Evolutionary conservation across 2,797 vertebrate species (phyloP).

Genomic region (Microctenopoma steveboyesi): DNA sequence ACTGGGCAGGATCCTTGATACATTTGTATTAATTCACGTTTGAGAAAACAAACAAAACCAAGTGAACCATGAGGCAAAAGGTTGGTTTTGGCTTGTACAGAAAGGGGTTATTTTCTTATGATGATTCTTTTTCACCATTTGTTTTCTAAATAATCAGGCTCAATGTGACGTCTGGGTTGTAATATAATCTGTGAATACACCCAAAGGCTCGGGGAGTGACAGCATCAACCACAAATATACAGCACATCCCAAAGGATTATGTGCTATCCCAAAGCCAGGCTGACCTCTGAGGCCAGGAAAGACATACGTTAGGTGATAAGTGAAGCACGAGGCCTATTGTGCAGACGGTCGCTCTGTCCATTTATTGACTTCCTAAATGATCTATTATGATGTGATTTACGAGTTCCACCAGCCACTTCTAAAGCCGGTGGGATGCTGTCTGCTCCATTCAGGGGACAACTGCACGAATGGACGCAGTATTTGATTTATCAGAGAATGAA

Average conservation of each 20-base stretch:
- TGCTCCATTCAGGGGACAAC: conserved; percentile 72
- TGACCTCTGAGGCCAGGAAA: conserved; percentile 74
- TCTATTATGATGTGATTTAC: conserved; percentile 85
- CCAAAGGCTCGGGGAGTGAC: conserved; percentile 12
- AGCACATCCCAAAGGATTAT: conserved; percentile 42
- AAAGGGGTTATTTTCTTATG: conserved; percentile 21
- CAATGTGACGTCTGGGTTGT: conserved; percentile 17
- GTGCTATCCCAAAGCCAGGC: conserved; percentile 56
- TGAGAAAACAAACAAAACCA: conserved; percentile 53
- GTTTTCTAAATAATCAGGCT: conserved; percentile 45
- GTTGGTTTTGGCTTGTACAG: conserved; percentile 9
- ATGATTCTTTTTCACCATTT: conserved; percentile 25
- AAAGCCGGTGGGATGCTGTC: conserved; percentile 39
- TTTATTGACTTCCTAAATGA: conserved; percentile 87
- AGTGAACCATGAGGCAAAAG: conserved; percentile 22
- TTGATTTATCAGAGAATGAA: conserved; percentile 81
- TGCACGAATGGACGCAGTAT: conserved; percentile 55
- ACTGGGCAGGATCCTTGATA: conserved; percentile 18
- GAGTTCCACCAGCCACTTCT: conserved; percentile 56
- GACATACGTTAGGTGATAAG: conserved; percentile 76
- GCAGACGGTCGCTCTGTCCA: conserved; percentile 60
- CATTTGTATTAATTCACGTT: conserved; percentile 48
- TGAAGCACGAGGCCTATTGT: conserved; percentile 73
- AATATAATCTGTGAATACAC: conserved; percentile 23
- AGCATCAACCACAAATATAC: conserved; percentile 1